Evolutionary conservation across 2,888 invertebrate species (phyloP).

Genomic region (Xestia sexstrigata): DNA sequence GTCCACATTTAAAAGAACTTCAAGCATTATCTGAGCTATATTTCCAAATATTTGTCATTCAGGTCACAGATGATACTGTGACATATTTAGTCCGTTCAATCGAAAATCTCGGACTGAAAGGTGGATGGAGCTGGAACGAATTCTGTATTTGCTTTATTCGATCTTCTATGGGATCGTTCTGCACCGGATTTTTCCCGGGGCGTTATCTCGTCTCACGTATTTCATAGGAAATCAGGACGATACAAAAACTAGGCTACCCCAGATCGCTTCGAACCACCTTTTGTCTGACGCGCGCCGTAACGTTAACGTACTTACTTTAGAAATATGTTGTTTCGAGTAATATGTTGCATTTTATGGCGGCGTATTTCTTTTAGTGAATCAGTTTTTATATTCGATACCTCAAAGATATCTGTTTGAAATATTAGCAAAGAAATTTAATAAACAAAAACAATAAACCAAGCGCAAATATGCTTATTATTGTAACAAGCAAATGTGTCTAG

Average conservation of each 20-base stretch:
- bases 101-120: constrained; percentile 8
- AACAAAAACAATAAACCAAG: not conserved
- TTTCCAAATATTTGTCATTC: not conserved
- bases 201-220: constrained; percentile 57
- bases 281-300: constrained; percentile 32
- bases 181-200: constrained; percentile 33
- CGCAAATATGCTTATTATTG: not conserved
- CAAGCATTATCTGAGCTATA: constrained; percentile 7
- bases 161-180: constrained; percentile 37
- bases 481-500: constrained; percentile 9
- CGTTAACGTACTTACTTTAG: constrained; percentile 13
- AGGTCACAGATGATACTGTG: constrained; percentile 4
- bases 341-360: not conserved
- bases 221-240: constrained; percentile 59
- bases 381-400: not conserved
- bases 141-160: constrained; percentile 44
- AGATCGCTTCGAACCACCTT: constrained; percentile 23
- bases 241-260: constrained; percentile 54
- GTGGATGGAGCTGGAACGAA: constrained; percentile 7
- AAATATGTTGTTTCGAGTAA: not conserved
- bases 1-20: not conserved
- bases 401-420: not conserved
- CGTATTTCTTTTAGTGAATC: not conserved
- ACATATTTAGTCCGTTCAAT: constrained; percentile 20
- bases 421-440: not conserved